Conservation (phyloP, 2,797 vertebrate genomes). For the Leucoraja ocellata region DNA sequence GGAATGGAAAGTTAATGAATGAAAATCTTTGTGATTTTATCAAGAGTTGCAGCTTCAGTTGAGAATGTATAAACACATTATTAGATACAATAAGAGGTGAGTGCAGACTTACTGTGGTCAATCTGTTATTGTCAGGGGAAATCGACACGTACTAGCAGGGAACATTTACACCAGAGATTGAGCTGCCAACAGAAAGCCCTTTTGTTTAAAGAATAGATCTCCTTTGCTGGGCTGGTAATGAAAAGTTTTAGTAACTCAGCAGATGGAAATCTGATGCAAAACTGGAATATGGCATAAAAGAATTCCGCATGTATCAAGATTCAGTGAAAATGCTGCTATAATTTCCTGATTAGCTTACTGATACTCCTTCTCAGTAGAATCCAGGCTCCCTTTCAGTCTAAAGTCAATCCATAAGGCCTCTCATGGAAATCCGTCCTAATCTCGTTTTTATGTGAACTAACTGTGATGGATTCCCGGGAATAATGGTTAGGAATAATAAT, state of each 20-base stretch:
- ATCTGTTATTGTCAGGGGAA: not conserved
- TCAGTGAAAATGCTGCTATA: not conserved
- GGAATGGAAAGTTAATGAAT: not conserved
- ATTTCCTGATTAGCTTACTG: not conserved
- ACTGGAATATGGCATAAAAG: not conserved
- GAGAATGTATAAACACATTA: not conserved
- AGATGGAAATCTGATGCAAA: not conserved
- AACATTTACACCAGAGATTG: not conserved
- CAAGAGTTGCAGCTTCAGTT: not conserved
- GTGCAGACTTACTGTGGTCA: not conserved
- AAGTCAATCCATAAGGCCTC: not conserved
- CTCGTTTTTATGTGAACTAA: not conserved
- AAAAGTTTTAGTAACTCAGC: not conserved
- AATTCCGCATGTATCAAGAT: not conserved
- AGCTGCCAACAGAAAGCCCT: not conserved
- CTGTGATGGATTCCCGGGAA: not conserved
- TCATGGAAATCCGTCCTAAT: not conserved
- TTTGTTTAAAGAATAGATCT: not conserved
- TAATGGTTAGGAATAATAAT: not conserved
- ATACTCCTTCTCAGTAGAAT: not conserved
- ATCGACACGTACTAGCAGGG: not conserved
- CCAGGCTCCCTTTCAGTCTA: not conserved
- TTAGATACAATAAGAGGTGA: not conserved
- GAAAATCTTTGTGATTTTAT: not conserved
- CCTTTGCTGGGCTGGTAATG: not conserved